Evolutionary conservation across 2,797 vertebrate species (phyloP), one percentile per base, ranked within the genome.

Genomic region (Epinephelus awoara): DNA sequence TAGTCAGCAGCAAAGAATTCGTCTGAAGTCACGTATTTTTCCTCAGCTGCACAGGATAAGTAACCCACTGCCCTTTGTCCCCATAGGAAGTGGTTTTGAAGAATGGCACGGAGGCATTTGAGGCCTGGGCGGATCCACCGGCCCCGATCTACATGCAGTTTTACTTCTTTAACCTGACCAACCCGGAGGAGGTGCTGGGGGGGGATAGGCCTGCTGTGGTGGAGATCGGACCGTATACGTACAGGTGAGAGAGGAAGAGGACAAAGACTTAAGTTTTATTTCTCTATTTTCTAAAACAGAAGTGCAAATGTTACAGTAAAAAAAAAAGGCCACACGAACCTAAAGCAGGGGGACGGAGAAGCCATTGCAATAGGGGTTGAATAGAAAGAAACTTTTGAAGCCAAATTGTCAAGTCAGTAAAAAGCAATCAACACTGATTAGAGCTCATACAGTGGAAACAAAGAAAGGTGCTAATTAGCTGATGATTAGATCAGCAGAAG

Each of bases 101-200:
- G 76, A 99, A 99, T 57, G 97, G 96, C 19, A 96, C 97, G 0
- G 96, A 96, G 9, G 88, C 95, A 1, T 99, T 97, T 86, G 88
- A 96, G 47, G 94, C 94, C 44, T 99, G 98, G 98, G 88, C 95
- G 81, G 94, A 96, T 68, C 97, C 98, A 49, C 96, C 97, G 0
- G 95, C 97, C 0, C 97, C 97, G 0, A 96, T 99, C 69, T 98
- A 99, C 89, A 97, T 97, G 95, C 97, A 98, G 91, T 99, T 98
- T 94, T 99, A 98, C 90, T 98, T 99, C 79, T 99, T 99, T 70
- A 98, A 99, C 5, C 81, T 99, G 83, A 97, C 97, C 34, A 99
- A 99, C 40, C 97, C 98, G 6, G 10, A 87, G 11, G 98, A 99
- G 91, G 94, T 98, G 68, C 91, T 99, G 68, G 80, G 83, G 6